Percentiles rank a stretch among this genome's conserved stretches.
Conservation (phyloP, 1,140 invertebrate genomes). For the Hypsibius dujardini region DNA sequence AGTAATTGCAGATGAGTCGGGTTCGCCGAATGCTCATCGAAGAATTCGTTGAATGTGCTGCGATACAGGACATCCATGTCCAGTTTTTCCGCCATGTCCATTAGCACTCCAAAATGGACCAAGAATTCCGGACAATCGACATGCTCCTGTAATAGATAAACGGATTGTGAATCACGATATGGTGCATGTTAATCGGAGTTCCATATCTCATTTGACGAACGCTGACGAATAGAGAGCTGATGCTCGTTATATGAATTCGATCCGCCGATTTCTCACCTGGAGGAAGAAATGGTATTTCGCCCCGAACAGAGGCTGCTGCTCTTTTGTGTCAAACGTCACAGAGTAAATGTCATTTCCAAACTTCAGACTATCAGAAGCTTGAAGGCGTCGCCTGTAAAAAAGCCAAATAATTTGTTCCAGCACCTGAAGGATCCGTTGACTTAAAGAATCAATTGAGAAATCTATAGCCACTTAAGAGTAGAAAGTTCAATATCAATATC, state of each 20-base stretch:
- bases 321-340: constrained; percentile 57
- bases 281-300: constrained; percentile 81
- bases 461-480: no score
- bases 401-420: no score
- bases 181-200: no score
- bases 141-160: constrained; percentile 54
- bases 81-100: constrained; percentile 55
- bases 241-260: no score
- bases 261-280: no score
- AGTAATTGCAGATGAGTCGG: constrained; percentile 45
- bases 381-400: constrained; percentile 38
- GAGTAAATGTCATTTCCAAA: constrained; percentile 76
- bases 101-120: constrained; percentile 69
- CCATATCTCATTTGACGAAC: no score
- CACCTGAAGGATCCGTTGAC: no score
- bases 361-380: constrained; percentile 40
- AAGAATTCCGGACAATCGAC: constrained; percentile 97
- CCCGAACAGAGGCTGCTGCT: constrained; percentile 66
- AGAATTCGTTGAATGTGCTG: constrained; percentile 62
- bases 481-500: no score
- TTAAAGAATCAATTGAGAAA: no score
- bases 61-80: constrained; percentile 56
- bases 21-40: constrained; percentile 41
- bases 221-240: no score
- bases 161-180: no score